phyloP scores from a whole-genome alignment of 1,140 invertebrate genomes.

The Parasteatoda tepidariorum region DNA sequence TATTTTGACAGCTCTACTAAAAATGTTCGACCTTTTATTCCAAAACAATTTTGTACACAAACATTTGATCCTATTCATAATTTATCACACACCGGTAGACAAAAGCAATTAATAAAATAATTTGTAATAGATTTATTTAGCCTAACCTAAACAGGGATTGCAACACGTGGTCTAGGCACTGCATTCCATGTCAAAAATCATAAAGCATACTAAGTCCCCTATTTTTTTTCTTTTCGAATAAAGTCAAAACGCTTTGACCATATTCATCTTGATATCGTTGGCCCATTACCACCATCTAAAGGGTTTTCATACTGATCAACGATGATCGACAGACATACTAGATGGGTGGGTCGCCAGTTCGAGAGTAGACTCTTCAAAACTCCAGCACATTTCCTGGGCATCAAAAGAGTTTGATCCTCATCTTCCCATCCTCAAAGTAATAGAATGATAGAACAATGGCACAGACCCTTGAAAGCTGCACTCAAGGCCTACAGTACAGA shows the following conservation, averaged over 20 bases:
- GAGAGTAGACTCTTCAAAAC: too few species aligned
- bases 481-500: too few species aligned
- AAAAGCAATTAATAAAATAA: background rate
- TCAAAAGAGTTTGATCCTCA: too few species aligned
- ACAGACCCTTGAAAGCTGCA: too few species aligned
- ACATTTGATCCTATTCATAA: background rate
- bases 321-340: too few species aligned
- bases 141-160: slow-evolving; percentile 13
- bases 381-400: too few species aligned
- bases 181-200: slow-evolving; percentile 53
- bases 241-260: slow-evolving; percentile 65
- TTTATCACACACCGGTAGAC: background rate
- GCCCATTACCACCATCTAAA: background rate
- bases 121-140: slow-evolving; percentile 36
- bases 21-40: background rate
- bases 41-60: background rate
- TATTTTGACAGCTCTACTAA: background rate
- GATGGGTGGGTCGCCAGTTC: too few species aligned
- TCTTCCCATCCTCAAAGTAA: too few species aligned
- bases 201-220: slow-evolving; percentile 59
- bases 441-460: too few species aligned
- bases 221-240: slow-evolving; percentile 3
- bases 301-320: too few species aligned
- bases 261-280: slow-evolving; percentile 68
- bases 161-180: slow-evolving; percentile 1